These are phyloP conservation scores for Brachionus plicatilis DNA, from an alignment of 1,140 invertebrate species.

Conservation along the genomic window DNA sequence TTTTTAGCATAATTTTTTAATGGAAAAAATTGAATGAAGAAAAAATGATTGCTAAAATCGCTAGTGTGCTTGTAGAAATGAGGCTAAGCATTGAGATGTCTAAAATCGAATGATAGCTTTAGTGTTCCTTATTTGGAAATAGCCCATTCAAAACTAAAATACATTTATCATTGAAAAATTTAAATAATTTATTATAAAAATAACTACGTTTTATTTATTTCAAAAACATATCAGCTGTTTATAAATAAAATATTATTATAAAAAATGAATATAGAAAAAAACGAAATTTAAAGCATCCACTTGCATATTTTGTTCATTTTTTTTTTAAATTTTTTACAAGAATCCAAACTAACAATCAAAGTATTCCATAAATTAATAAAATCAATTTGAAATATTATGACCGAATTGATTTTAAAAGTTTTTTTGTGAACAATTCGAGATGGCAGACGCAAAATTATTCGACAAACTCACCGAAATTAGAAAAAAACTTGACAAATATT, in stretches of 20 bases:
- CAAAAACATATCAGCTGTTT: slow-evolving; percentile 14
- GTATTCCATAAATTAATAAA: not conserved
- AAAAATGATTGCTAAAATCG: not conserved
- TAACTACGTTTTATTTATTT: not conserved
- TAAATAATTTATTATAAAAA: not conserved
- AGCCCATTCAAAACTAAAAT: not conserved
- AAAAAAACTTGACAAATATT: slow-evolving; percentile 29
- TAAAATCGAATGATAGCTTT: not conserved
- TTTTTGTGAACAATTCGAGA: not conserved
- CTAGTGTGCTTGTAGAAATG: not conserved
- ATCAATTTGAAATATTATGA: not conserved
- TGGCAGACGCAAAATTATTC: not conserved
- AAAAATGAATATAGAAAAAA: not conserved
- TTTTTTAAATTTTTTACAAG: not conserved
- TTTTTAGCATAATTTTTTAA: not conserved
- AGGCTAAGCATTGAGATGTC: not conserved
- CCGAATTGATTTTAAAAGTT: not conserved
- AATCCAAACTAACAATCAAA: not conserved
- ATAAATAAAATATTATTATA: slow-evolving; percentile 18
- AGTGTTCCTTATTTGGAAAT: not conserved
- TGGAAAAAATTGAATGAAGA: not conserved
- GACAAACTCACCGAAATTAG: slow-evolving; percentile 27
- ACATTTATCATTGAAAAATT: not conserved
- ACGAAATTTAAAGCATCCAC: slow-evolving; percentile 19
- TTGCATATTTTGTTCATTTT: not conserved